Base-by-base conservation (phyloP, 1,140 invertebrate genomes). In the Papilio xuthus region DNA sequence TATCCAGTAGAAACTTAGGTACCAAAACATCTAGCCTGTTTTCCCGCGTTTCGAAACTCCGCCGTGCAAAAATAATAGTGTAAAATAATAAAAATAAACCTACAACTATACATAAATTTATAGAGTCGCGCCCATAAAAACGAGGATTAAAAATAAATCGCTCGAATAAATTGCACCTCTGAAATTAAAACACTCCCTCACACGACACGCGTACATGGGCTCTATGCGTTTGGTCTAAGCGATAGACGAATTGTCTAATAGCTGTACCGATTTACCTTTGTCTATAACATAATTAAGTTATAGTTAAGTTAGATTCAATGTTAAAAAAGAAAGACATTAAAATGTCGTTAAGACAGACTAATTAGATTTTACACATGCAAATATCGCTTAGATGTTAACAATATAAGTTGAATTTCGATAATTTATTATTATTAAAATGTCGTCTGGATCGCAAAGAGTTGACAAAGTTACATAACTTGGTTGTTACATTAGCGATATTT, bases 111-210 rank as follows among this genome's bases (percentile, higher is more conserved):
- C 87, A 88, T 89, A 88, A 93, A 93, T 92, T 92, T 93, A 92
- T 93, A 89, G 89, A 90, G 90, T 90, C 84, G 89, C 86, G 86
- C 86, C 90, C 88, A 93, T 93, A 93, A 93, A 92, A 92, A 92
- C 91, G 92, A 86, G 92, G 92, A 93, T 93, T 93, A 93, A 93
- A 93, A 93, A 93, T 93, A 93, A 93, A 93, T 93, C 90, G 92
- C 92, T 93, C 90, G 92, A 93, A 92, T 93, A 93, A 93, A 93
- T 92, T 93, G 91, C 91, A 92, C 91, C 91, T 92, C 90, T 92
- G 90, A 92, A 93, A 92, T 92, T 92, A 91, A 92, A 92, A 91
- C 88, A 87, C 89, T 89, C 92, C 91, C 90, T 92, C 90, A 86
- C 82, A 86, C 90, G 89, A 92, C 89, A 90, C 88, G 89, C 90